Base-by-base conservation (phyloP, 2,113 vertebrate species). In the Murina feae region DNA sequence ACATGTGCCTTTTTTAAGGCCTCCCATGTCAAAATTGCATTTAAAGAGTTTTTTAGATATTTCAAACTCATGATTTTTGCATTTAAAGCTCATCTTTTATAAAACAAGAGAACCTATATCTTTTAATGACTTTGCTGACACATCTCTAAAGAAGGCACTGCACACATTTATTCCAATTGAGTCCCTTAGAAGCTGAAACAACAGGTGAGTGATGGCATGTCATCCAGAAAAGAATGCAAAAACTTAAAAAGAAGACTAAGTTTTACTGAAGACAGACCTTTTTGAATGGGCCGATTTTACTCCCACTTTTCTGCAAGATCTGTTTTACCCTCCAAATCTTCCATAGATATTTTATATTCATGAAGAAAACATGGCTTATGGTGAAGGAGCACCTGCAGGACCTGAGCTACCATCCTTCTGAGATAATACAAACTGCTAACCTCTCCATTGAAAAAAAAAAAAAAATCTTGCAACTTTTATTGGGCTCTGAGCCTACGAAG, bases 141-240 rank as follows among this genome's bases (percentile, higher is more conserved):
- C 65, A 68, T 32, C 82, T 60, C 68, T 95, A 94, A 92, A 74
- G 55, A 86, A 13, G 71, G 25, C 14, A 80, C 78, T 79, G 83
- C 16, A 65, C 9, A 53, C 95, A 90, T 91, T 96, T 79, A 87
- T 79, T 97, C 89, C 78, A 95, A 83, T 37, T 71, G 32, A 82
- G 23, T 87, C 32, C 4, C 12, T 13, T 86, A 65, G 49, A 42
- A 20, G 32, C 86, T 95, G 92, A 47, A 69, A 90, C 94, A 81
- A 89, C 76, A 86, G 63, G 72, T 93, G 88, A 92, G 84, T 68
- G 42, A 83, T 58, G 74, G 32, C 11, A 8, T 23, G 32, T 72
- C 49, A 55, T 60, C 35, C n/a, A 71, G 11, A 71, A 69, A 94
- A 44, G n/a, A 86, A 42, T 44, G 51, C 6, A n/a, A 53, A 23